phyloP scores from a whole-genome alignment of 2,797 vertebrate species.

The Pipistrellus nathusii region DNA sequence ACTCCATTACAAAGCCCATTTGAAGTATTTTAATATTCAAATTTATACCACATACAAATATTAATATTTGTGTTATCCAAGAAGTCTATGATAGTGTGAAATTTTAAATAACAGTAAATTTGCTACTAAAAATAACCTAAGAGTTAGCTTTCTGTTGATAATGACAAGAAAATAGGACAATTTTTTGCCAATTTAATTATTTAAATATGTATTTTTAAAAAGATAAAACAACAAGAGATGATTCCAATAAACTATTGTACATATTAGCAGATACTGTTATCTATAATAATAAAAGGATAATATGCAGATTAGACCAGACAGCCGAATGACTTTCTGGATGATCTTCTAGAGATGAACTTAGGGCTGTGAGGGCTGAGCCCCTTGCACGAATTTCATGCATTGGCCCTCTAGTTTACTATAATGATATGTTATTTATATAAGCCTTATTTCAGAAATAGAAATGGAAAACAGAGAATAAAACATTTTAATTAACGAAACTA shows the following conservation, averaged over 20 bases:
- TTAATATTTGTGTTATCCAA: neutral
- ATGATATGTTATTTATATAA: neutral
- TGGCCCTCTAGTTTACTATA: neutral
- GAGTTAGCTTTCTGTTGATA: conserved; percentile 7
- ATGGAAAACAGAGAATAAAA: neutral
- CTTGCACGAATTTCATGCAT: no score
- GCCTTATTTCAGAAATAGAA: neutral
- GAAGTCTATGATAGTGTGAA: neutral
- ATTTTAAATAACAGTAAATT: neutral
- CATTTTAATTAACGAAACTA: neutral
- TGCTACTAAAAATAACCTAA: neutral
- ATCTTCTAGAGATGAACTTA: no score
- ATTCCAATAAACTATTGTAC: neutral
- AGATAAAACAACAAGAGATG: neutral
- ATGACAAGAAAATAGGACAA: neutral
- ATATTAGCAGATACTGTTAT: neutral
- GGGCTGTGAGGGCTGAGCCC: no score
- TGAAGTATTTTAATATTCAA: conserved; percentile 42
- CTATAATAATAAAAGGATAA: no score
- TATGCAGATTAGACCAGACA: no score
- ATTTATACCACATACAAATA: neutral
- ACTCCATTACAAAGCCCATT: conserved; percentile 14
- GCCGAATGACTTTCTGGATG: no score
- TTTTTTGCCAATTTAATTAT: neutral
- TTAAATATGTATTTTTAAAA: conserved; percentile 47